Evolutionary conservation across 2,113 vertebrate genomes (phyloP), one percentile per base, ranked within the genome.

Genomic region (Sinocyclocheilus anophthalmus): DNA sequence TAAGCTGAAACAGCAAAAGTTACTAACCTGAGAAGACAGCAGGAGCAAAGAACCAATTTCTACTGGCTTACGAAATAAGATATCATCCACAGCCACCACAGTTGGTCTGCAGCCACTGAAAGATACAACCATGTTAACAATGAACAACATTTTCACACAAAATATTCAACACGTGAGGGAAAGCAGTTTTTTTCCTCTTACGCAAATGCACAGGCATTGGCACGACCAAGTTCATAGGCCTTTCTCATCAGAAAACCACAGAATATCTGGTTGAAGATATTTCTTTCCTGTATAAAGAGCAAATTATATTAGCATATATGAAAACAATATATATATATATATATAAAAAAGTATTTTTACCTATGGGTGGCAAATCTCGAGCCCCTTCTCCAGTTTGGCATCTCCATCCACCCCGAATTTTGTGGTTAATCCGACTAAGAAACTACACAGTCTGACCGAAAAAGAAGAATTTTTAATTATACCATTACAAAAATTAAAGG

Each of bases 191-290:
- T 70, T 39, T 42, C 13, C 42, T 94, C 96, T 95, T 90, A 97
- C 98, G 96, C 96, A 72, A 95, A 99, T 86, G 93, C 94, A 93
- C 96, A 98, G 86, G 98, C 98, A 87, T 96, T 98, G 90, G 97
- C 97, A 97, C 98, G 99, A 84, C 93, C 97, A 88, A 99, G 92
- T 92, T 99, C 98, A 92, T 96, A 99, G 0, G 98, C 97, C 85
- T 98, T 99, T 91, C 98, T 97, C 98, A 99, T 99, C 76, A 99
- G 94, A 90, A 99, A 99, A 0, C 98, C 98, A 37, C 98, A 98
- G 87, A 99, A 99, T 70, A 99, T 98, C 86, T 97, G 93, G 90
- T 99, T 99, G 93, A 98, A 98, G 93, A 99, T 98, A 91, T 99
- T 99, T 86, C 98, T 94, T 89, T 98, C 94, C 98, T 99, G 88